phyloP scores from a whole-genome alignment of 2,797 vertebrate genomes.

The Artibeus lituratus region DNA sequence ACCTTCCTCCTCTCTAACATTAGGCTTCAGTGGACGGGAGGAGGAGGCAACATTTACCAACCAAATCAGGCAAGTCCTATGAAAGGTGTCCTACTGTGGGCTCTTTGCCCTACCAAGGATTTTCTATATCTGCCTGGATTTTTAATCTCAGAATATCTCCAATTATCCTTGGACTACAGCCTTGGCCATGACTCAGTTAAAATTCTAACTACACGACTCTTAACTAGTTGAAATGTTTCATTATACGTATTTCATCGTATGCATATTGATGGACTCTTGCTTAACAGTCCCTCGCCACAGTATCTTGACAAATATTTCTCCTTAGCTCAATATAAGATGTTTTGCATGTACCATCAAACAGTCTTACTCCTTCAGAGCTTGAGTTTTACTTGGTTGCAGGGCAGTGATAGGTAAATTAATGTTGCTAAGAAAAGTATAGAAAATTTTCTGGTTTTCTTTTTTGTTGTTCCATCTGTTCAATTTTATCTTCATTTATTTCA shows the following conservation, averaged over 20 bases:
- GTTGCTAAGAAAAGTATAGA: neutral
- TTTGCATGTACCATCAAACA: conserved; percentile 35
- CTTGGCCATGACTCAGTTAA: neutral
- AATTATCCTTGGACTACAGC: neutral
- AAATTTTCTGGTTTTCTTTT: conserved; percentile 39
- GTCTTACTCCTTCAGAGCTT: conserved; percentile 35
- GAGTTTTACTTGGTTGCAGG: conserved; percentile 38
- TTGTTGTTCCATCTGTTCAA: conserved; percentile 49
- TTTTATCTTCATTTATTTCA: conserved; percentile 47
- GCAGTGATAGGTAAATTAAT: conserved; percentile 50
- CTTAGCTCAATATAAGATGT: neutral
- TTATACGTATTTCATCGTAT: neutral
- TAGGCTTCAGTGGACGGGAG: neutral
- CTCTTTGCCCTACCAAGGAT: conserved; percentile 27
- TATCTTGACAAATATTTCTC: conserved; percentile 50
- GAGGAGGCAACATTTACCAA: neutral
- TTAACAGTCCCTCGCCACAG: conserved; percentile 37
- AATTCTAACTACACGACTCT: neutral
- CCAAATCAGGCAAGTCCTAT: neutral
- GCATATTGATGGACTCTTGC: conserved; percentile 33
- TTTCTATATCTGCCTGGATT: conserved; percentile 36
- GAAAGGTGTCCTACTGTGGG: neutral
- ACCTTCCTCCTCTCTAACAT: neutral
- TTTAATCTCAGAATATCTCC: conserved; percentile 55
- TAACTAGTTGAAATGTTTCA: neutral